Evolutionary conservation across 2,797 vertebrate species (phyloP), one percentile per base, ranked within the genome.

Genomic region (Numenius phaeopus): DNA sequence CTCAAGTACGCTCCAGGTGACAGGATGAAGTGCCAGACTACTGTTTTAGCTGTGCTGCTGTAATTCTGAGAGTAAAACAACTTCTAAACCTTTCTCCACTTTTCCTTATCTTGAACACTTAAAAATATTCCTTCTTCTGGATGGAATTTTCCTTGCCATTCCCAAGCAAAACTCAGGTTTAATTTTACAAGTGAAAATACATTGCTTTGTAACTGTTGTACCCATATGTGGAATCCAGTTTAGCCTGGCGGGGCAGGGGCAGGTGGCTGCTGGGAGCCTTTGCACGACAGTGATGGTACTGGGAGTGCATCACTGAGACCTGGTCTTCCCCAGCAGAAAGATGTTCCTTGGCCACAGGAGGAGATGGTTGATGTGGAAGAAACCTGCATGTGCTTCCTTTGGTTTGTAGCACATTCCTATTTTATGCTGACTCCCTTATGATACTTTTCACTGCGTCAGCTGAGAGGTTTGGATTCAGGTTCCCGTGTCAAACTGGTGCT

Each of bases 241-340:
- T 44, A 78, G 66, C 39, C 29, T 11, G 8, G 24, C 32, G 10
- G 14, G 19, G 40, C 46, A 14, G 39, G 71, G 2, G 1, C 0
- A 0, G n/a, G 70, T 7, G 6, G 54, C 29, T n/a, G n/a, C 34
- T 50, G 66, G 59, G 76, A 70, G 5, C 24, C 30, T 39, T n/a
- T 17, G 23, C 32, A 3, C 4, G 1, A 37, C 18, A 64, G 4
- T 3, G 9, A 0, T 0, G 11, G 13, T 21, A 8, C 11, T 44
- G 39, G 75, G 18, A 40, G 11, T 27, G 30, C 44, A 5, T 37
- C 37, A 3, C 23, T 64, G 59, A 9, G 34, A 8, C 26, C 29
- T 12, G 11, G 21, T 20, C 37, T n/a, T 18, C 34, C 30, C 3
- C 1, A 40, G 78, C 82, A 69, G 37, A 26, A 71, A 3, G 29